Evolutionary conservation across 1,140 invertebrate species (phyloP), one percentile per base, ranked within the genome.

Genomic region (Monomorium pharaonis): DNA sequence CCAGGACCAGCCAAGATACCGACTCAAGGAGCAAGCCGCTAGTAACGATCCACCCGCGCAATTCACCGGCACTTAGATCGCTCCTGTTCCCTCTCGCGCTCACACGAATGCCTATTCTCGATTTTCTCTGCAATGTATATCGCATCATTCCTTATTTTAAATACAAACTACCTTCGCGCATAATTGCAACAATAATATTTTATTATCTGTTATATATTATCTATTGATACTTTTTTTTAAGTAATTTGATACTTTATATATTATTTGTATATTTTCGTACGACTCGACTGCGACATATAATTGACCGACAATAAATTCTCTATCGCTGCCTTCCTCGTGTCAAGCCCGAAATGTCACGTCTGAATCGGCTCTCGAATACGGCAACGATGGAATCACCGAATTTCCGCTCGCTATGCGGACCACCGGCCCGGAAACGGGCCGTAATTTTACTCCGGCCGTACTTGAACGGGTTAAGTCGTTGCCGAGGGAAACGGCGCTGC

Each of bases 1-100:
- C 91, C 91, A 91, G 86, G 86, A 87, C 84, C 89, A 91, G 88
- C 74, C 70, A 88, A 92, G 89, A 92, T 92, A 91, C 84, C 77
- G 86, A 85, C 84, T 90, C 76, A 70, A 65, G 72, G 72, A 87
- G 62, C 87, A 85, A 77, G 72, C 77, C 76, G 85, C 77, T 84
- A 84, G 85, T 93, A 91, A 92, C 86, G 84, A 91, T 85, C 87
- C 83, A 70, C 42, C 24, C 75, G 54, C 78, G 83, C 78, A 51
- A 88, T 72, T 67, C 76, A 78, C 85, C 49, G 63, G 42, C 84
- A 58, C 85, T 87, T 78, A 69, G 63, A 89, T 85, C 74, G 72
- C 51, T 42, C 18, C 24, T 14, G 0, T 44, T 69, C 75, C 63
- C 54, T 44, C 30, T 69, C 24, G 7, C 4, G 3, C 24, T 75